phyloP scores from a whole-genome alignment of 1,140 invertebrate species.

The Euschistus heros region DNA sequence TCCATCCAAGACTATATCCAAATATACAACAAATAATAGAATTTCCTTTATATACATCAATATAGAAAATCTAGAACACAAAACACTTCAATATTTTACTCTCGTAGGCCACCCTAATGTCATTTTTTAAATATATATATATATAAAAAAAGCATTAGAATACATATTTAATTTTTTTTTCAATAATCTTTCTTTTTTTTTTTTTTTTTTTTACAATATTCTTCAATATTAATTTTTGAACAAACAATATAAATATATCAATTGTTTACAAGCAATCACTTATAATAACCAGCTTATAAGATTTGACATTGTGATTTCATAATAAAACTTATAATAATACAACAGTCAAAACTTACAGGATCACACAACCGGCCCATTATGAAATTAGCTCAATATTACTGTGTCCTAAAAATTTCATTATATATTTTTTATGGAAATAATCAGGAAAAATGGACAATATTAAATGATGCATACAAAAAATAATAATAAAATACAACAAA shows the following conservation, averaged over 20 bases:
- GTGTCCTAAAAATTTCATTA: too few species aligned
- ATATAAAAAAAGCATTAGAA: too few species aligned
- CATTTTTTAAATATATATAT: neutral
- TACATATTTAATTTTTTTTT: too few species aligned
- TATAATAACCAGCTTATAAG: conserved; percentile 3
- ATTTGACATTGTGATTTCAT: neutral
- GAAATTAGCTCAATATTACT: too few species aligned
- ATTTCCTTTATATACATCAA: conserved; percentile 10
- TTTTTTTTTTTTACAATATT: too few species aligned
- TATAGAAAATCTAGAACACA: neutral
- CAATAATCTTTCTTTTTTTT: too few species aligned
- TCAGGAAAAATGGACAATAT: too few species aligned
- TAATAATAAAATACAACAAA: too few species aligned
- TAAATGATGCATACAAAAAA: too few species aligned
- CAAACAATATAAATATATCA: conserved; percentile 2
- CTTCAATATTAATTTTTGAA: neutral
- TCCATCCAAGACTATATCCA: conserved; percentile 5
- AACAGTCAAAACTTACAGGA: conserved; percentile 4
- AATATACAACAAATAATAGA: conserved; percentile 14
- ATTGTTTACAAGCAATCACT: neutral
- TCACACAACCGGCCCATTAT: neutral
- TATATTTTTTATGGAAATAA: too few species aligned
- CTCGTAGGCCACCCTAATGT: conserved; percentile 3
- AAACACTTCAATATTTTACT: neutral
- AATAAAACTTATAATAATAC: conserved; percentile 1